Conservation (phyloP, 1,140 invertebrate genomes). For the Episyrphus balteatus region DNA sequence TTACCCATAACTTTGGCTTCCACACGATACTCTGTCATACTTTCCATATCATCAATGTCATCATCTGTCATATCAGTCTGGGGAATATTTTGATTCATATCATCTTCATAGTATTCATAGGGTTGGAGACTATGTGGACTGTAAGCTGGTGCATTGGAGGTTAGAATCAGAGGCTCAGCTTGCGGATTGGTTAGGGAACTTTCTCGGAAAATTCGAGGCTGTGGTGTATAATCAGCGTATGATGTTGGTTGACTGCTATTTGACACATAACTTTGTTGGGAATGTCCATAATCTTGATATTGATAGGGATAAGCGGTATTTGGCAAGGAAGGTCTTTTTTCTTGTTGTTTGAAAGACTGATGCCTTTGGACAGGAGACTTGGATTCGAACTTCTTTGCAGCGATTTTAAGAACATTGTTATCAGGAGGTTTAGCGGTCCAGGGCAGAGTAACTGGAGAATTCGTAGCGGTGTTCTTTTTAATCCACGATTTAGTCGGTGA, state of each 20-base stretch:
- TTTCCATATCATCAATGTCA: conserved; percentile 24
- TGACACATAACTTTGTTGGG: not conserved
- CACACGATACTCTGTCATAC: conserved; percentile 43
- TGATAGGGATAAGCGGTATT: conserved; percentile 25
- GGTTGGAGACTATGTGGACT: conserved; percentile 4
- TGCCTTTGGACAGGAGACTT: conserved; percentile 13
- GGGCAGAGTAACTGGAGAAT: not conserved
- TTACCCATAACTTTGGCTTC: conserved; percentile 53
- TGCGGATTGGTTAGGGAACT: conserved; percentile 26
- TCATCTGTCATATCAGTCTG: conserved; percentile 30
- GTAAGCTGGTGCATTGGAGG: conserved; percentile 23
- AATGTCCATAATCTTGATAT: not conserved
- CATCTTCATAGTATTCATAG: not conserved
- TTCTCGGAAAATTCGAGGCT: conserved; percentile 1
- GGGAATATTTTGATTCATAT: conserved; percentile 8
- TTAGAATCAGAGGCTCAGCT: conserved; percentile 23
- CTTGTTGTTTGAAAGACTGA: not conserved
- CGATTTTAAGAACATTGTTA: conserved; percentile 12
- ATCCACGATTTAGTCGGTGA: no score
- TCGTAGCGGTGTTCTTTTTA: no score
- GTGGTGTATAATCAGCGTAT: conserved; percentile 1
- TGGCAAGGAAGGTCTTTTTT: conserved; percentile 29
- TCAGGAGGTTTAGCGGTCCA: not conserved
- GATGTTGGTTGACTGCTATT: not conserved
- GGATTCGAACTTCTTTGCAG: conserved; percentile 28